Evolutionary conservation across 2,797 vertebrate species (phyloP).

Genomic region (Danio tinwini): DNA sequence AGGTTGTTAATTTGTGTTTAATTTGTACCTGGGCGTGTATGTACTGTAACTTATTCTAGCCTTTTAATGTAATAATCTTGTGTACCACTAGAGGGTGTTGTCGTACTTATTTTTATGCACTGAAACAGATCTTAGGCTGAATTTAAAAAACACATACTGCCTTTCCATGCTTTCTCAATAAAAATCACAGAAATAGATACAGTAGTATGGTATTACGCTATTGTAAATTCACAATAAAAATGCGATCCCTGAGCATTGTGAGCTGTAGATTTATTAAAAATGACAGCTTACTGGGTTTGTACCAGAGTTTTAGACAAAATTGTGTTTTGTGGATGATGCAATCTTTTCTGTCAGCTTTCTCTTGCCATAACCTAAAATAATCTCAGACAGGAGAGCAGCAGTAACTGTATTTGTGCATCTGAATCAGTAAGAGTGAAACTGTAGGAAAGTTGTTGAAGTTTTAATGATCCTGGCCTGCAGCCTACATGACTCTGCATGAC

Average conservation of each 20-base stretch:
- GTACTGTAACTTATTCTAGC: too few relatives aligned
- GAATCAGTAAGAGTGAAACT: neutral
- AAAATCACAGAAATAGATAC: neutral
- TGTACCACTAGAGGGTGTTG: slow-evolving; percentile 52
- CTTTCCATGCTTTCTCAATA: neutral
- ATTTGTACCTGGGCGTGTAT: too few relatives aligned
- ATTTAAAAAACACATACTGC: neutral
- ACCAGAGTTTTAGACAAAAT: neutral
- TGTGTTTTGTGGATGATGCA: neutral
- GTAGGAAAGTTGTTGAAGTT: neutral
- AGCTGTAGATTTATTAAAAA: neutral
- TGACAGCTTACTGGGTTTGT: neutral
- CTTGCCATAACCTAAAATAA: neutral
- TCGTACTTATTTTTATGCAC: slow-evolving; percentile 24
- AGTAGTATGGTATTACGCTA: neutral
- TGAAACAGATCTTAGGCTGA: neutral
- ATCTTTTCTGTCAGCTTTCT: neutral
- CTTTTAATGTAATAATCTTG: neutral
- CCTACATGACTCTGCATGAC: slow-evolving; percentile 17
- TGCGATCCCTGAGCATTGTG: neutral
- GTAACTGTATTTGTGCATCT: neutral
- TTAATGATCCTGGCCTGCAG: neutral
- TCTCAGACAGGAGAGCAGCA: neutral
- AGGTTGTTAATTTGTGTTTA: too few relatives aligned
- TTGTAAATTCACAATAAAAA: neutral